A percentile compares a stretch with the other conserved stretches of the same genome.
These are phyloP conservation scores for Orestias chungarensis DNA, from an alignment of 2,797 vertebrate species.

Conservation along the genomic window DNA sequence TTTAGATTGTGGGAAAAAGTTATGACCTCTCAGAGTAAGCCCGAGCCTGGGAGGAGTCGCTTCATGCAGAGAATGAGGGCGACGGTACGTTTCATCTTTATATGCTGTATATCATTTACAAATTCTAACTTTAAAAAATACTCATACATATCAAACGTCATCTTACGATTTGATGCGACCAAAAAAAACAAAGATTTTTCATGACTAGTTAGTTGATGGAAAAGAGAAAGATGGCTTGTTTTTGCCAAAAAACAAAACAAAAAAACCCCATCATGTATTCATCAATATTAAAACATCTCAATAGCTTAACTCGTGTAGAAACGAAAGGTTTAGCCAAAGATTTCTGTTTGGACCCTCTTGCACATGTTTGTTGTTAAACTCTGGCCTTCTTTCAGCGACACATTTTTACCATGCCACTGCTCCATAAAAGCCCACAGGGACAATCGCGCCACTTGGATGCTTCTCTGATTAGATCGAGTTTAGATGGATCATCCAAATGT, in stretches of 20 bases:
- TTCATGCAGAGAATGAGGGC: conserved; percentile 75
- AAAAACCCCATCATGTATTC: too few species aligned
- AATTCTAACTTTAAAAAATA: background rate
- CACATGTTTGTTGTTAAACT: too few species aligned
- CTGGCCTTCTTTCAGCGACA: too few species aligned
- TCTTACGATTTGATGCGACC: background rate
- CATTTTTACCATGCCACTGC: too few species aligned
- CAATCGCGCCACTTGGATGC: too few species aligned
- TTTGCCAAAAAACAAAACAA: too few species aligned
- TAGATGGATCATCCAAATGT: too few species aligned
- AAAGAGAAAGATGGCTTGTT: background rate
- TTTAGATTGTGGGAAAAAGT: conserved; percentile 80
- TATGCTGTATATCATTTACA: background rate
- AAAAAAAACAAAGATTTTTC: background rate
- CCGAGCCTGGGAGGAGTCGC: conserved; percentile 67
- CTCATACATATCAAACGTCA: background rate
- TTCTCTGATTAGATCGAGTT: too few species aligned
- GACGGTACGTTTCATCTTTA: conserved; percentile 72
- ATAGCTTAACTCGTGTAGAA: background rate
- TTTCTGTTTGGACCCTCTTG: too few species aligned
- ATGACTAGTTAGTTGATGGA: background rate
- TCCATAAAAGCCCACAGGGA: too few species aligned
- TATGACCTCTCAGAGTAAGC: conserved; percentile 49
- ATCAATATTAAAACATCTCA: too few species aligned
- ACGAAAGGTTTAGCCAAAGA: background rate